phyloP scores from a whole-genome alignment of 2,797 vertebrate genomes.

The Enteromius argenteus region DNA sequence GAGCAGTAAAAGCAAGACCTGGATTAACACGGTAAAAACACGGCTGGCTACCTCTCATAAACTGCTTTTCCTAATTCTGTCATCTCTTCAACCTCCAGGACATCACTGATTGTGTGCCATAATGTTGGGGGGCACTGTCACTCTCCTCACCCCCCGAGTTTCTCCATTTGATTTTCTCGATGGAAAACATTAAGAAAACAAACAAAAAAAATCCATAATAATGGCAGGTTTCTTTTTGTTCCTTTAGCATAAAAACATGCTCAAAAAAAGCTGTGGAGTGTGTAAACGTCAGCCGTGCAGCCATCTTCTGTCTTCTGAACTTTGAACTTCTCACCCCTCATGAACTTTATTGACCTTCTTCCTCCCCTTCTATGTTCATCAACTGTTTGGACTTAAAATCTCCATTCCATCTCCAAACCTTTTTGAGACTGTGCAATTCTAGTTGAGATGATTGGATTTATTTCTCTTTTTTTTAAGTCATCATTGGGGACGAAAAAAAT shows the following conservation, averaged over 20 bases:
- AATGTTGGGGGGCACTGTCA: slow-evolving; percentile 82
- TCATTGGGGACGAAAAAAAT: slow-evolving; percentile 78
- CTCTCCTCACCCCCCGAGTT: slow-evolving; percentile 73
- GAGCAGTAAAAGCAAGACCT: slow-evolving; percentile 76
- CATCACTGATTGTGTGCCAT: slow-evolving; percentile 87
- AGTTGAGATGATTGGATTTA: slow-evolving; percentile 83
- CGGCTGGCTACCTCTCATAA: slow-evolving; percentile 80
- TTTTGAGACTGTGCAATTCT: slow-evolving; percentile 89
- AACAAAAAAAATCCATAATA: slow-evolving; percentile 75
- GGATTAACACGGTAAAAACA: slow-evolving; percentile 78
- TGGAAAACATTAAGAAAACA: slow-evolving; percentile 78
- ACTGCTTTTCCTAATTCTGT: slow-evolving; percentile 85
- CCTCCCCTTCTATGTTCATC: slow-evolving; percentile 87
- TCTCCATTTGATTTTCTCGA: slow-evolving; percentile 82
- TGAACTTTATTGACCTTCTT: slow-evolving; percentile 88
- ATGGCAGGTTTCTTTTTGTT: slow-evolving; percentile 76
- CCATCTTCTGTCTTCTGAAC: slow-evolving; percentile 86
- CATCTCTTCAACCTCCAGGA: slow-evolving; percentile 86
- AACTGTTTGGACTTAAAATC: slow-evolving; percentile 87
- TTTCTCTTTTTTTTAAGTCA: slow-evolving; percentile 76
- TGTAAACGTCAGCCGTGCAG: slow-evolving; percentile 80
- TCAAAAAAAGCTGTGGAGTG: slow-evolving; percentile 77
- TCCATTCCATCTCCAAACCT: slow-evolving; percentile 85
- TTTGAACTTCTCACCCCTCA: slow-evolving; percentile 86
- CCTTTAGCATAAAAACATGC: slow-evolving; percentile 82